phyloP scores from a whole-genome alignment of 2,797 vertebrate species.

The Falco rusticolus region DNA sequence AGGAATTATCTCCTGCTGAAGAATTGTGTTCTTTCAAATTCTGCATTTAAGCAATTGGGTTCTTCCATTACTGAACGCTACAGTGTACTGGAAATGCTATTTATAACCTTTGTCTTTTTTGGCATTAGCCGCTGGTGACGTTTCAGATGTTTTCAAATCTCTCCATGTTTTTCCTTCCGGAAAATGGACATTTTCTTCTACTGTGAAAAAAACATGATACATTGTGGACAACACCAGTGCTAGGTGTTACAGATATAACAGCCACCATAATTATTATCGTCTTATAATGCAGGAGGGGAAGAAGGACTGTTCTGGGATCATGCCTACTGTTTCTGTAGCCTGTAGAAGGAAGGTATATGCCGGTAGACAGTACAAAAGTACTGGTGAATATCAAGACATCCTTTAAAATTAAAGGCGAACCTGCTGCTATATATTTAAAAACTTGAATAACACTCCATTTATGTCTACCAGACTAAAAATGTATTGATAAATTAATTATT shows the following conservation, averaged over 20 bases:
- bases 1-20: background rate
- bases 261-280: background rate
- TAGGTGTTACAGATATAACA: background rate
- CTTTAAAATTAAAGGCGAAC: background rate
- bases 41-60: background rate
- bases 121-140: background rate
- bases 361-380: background rate
- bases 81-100: background rate
- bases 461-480: background rate
- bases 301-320: background rate
- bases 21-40: background rate
- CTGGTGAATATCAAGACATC: background rate
- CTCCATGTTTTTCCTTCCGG: background rate
- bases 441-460: background rate
- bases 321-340: background rate
- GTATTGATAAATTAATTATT: background rate
- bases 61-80: background rate
- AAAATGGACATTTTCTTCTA: background rate
- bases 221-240: background rate
- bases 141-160: background rate
- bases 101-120: background rate
- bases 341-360: background rate
- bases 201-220: background rate
- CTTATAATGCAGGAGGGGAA: background rate
- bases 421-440: background rate